Conservation (phyloP, 2,797 vertebrate genomes). For the Chaenodraco wilsoni region DNA sequence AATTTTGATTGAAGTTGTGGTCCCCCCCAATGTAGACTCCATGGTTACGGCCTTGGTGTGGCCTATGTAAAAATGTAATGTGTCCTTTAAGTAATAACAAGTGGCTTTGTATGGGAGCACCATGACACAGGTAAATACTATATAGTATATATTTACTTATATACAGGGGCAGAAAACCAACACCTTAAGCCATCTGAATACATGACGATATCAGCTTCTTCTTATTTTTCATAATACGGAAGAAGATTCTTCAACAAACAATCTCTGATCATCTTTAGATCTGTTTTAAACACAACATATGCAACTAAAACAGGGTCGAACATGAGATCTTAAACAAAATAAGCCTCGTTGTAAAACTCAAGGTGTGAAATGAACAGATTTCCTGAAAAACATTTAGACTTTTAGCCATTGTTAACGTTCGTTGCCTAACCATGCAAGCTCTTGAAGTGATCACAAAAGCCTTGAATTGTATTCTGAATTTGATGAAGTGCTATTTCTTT, state of each 20-base stretch:
- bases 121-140: too few relatives aligned
- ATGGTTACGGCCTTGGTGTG: too few relatives aligned
- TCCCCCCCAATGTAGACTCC: too few relatives aligned
- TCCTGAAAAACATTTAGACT: too few relatives aligned
- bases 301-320: background rate
- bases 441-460: background rate
- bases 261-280: constrained; percentile 6
- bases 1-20: too few relatives aligned
- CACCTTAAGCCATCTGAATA: too few relatives aligned
- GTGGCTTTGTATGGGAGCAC: background rate
- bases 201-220: too few relatives aligned
- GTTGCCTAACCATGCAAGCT: background rate
- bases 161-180: too few relatives aligned
- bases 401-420: too few relatives aligned
- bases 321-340: background rate
- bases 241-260: too few relatives aligned
- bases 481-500: background rate
- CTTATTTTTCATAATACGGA: too few relatives aligned
- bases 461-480: background rate
- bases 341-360: background rate
- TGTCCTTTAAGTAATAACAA: background rate
- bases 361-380: background rate
- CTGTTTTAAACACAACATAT: background rate
- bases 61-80: background rate
- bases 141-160: too few relatives aligned